phyloP scores from a whole-genome alignment of 92 coral and sea anemone species.

The Epizoanthus stellaris region DNA sequence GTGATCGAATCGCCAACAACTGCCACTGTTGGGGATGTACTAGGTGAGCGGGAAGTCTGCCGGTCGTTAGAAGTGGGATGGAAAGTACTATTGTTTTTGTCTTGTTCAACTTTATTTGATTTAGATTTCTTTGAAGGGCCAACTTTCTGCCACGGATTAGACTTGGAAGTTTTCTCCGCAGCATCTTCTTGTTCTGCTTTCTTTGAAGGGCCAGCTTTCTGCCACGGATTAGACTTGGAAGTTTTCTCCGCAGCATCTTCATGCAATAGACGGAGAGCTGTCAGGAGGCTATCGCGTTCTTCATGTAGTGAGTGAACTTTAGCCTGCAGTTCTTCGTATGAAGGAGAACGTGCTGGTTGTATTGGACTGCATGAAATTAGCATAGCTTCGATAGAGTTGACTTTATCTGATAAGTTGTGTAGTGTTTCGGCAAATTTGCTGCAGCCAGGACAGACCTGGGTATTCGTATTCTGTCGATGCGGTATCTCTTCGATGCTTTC shows the following conservation, averaged over 20 bases:
- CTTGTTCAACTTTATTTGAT: neutral
- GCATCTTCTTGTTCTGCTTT: neutral
- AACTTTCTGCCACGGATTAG: constrained; percentile 8
- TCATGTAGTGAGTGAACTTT: neutral
- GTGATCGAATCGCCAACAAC: neutral
- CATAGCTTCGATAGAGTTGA: constrained; percentile 23
- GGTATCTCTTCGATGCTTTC: constrained; percentile 13
- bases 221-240: constrained; percentile 20
- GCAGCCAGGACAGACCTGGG: neutral
- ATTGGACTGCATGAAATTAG: constrained; percentile 7
- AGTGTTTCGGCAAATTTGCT: neutral
- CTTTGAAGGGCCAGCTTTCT: neutral
- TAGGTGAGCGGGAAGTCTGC: constrained; percentile 5
- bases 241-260: constrained; percentile 23
- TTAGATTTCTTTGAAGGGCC: neutral
- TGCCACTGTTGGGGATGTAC: constrained; percentile 18
- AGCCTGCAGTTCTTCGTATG: constrained; percentile 13
- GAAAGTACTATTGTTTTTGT: neutral
- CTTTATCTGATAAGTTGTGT: constrained; percentile 7
- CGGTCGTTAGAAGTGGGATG: constrained; percentile 1
- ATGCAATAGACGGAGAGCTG: constrained; percentile 1
- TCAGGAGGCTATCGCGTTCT: constrained; percentile 13
- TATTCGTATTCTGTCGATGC: neutral
- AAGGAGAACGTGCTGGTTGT: constrained; percentile 13
- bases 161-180: constrained; percentile 21